Conservation (phyloP, 2,113 vertebrate species). For the Athene cunicularia region DNA sequence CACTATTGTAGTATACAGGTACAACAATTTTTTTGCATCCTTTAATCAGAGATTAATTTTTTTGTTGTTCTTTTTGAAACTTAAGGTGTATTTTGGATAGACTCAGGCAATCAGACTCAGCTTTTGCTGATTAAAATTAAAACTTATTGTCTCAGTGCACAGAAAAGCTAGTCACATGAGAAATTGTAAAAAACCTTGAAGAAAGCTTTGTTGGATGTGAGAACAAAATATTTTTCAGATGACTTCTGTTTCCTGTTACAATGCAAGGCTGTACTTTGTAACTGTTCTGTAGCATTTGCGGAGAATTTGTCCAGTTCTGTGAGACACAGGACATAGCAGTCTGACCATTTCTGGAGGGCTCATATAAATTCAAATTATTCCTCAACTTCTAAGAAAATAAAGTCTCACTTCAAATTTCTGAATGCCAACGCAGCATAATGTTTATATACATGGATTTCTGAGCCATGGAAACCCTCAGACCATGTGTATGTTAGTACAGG, state of each 20-base stretch:
- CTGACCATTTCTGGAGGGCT: background rate
- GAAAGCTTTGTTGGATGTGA: background rate
- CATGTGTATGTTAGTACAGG: background rate
- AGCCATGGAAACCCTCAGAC: background rate
- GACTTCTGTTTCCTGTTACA: background rate
- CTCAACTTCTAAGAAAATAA: background rate
- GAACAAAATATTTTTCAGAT: background rate
- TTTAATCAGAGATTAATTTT: background rate
- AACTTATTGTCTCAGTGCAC: background rate
- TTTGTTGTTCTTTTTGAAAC: background rate
- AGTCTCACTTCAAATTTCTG: background rate
- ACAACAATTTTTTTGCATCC: background rate
- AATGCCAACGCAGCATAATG: background rate
- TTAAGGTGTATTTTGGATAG: background rate
- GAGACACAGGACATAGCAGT: background rate
- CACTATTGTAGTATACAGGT: background rate
- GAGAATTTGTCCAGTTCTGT: background rate
- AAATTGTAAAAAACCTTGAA: background rate
- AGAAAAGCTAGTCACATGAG: background rate
- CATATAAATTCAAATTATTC: background rate
- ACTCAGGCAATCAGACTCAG: background rate
- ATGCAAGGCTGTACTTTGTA: background rate
- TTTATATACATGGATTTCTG: background rate
- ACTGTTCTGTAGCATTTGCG: background rate
- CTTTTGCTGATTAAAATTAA: background rate